phyloP scores from a whole-genome alignment of 2,113 vertebrate species.

The Siniperca chuatsi region DNA sequence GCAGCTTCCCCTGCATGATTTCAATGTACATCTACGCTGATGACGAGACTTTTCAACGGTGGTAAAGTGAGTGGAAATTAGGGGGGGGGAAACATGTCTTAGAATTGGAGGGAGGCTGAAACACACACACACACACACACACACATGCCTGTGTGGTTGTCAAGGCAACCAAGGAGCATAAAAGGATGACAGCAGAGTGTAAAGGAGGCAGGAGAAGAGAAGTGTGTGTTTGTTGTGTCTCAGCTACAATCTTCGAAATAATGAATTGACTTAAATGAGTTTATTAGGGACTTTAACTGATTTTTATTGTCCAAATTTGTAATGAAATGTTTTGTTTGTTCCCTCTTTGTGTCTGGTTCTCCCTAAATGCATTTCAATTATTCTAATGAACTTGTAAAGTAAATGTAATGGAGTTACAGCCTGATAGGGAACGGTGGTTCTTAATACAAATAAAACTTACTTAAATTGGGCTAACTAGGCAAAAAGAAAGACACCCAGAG shows the following conservation, averaged over 20 bases:
- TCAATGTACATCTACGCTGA: too few relatives aligned
- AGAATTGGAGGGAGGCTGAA: not conserved
- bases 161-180: slow-evolving; percentile 41
- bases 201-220: not conserved
- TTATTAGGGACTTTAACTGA: not conserved
- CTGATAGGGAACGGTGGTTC: not conserved
- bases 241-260: not conserved
- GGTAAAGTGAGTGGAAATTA: not conserved
- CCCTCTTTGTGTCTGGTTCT: not conserved
- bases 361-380: not conserved
- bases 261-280: not conserved
- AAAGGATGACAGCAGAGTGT: slow-evolving; percentile 17
- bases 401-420: not conserved
- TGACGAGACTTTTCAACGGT: not conserved
- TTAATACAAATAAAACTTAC: not conserved
- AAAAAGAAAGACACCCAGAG: not conserved
- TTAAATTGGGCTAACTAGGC: not conserved
- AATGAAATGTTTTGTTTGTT: not conserved
- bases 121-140: not conserved
- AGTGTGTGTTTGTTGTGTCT: not conserved
- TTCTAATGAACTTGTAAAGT: too few relatives aligned
- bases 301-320: not conserved
- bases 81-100: not conserved
- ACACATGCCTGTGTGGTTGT: slow-evolving; percentile 39
- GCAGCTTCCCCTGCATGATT: not conserved